Percentiles rank a stretch among this genome's conserved stretches.
phyloP scores from a whole-genome alignment of 2,888 invertebrate species.

The Amaurobius ferox region DNA sequence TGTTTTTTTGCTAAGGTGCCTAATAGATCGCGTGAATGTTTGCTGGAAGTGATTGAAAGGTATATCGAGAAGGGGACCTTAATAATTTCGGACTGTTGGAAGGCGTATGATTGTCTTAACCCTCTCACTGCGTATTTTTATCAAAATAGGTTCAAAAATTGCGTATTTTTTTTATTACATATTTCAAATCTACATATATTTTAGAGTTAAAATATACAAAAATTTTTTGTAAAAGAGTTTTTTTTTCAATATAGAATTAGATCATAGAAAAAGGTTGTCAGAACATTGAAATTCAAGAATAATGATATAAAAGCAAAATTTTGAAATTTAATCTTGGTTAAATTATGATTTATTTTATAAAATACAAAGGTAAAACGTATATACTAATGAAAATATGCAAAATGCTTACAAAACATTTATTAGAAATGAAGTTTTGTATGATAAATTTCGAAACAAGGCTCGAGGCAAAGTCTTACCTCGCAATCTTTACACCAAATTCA shows the following conservation, averaged over 20 bases:
- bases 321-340: constrained; percentile 17
- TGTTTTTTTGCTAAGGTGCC: no score
- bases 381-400: constrained; percentile 15
- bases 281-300: constrained; percentile 21
- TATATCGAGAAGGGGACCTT: no score
- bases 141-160: constrained; percentile 1
- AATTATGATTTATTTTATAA: constrained; percentile 25
- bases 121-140: neutral
- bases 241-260: constrained; percentile 18
- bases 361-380: constrained; percentile 22
- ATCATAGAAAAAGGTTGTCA: neutral
- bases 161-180: neutral
- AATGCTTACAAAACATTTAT: constrained; percentile 40
- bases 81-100: no score
- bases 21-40: no score
- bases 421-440: constrained; percentile 33
- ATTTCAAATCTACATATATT: constrained; percentile 5
- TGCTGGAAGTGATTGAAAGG: no score
- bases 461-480: constrained; percentile 4
- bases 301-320: constrained; percentile 9
- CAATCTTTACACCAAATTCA: constrained; percentile 9
- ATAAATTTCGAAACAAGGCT: constrained; percentile 10
- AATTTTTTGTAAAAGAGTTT: constrained; percentile 1
- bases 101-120: no score
- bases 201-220: constrained; percentile 12